Percentiles rank a stretch among this genome's conserved stretches.
Evolutionary conservation across 2,113 vertebrate species (phyloP).

Genomic region (rat (Rattus norvegicus)): DNA sequence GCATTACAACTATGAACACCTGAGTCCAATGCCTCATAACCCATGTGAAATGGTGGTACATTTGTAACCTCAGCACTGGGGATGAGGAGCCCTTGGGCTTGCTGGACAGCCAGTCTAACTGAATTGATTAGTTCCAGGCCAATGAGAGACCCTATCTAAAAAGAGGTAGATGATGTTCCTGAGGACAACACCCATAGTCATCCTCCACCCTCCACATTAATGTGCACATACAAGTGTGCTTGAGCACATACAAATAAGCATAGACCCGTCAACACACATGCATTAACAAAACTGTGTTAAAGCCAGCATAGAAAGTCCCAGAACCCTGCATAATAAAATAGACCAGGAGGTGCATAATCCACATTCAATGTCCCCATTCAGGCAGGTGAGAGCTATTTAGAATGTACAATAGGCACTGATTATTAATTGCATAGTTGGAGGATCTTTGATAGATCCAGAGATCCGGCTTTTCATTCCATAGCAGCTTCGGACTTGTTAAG

Average conservation of each 20-base stretch:
- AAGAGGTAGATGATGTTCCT: background rate
- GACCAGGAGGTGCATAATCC: background rate
- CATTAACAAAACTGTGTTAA: background rate
- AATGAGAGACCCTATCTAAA: background rate
- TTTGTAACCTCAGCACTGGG: background rate
- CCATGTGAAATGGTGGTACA: background rate
- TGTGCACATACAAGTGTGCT: background rate
- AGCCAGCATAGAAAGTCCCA: background rate
- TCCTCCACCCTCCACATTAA: background rate
- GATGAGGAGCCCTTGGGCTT: background rate
- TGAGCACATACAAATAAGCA: background rate
- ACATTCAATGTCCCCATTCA: background rate
- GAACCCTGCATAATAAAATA: background rate
- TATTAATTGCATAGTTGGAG: conserved; percentile 15
- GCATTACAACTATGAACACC: background rate
- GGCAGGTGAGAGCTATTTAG: conserved; percentile 50
- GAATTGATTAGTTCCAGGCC: background rate
- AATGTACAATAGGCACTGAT: conserved; percentile 42
- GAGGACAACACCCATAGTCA: background rate
- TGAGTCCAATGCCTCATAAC: background rate
- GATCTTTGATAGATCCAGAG: conserved; percentile 29
- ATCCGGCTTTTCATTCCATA: conserved; percentile 28
- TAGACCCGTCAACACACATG: background rate
- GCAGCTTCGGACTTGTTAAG: conserved; percentile 19
- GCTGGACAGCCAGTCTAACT: background rate